Evolutionary conservation across 1,140 invertebrate species (phyloP).

Genomic region (Eciton burchellii): DNA sequence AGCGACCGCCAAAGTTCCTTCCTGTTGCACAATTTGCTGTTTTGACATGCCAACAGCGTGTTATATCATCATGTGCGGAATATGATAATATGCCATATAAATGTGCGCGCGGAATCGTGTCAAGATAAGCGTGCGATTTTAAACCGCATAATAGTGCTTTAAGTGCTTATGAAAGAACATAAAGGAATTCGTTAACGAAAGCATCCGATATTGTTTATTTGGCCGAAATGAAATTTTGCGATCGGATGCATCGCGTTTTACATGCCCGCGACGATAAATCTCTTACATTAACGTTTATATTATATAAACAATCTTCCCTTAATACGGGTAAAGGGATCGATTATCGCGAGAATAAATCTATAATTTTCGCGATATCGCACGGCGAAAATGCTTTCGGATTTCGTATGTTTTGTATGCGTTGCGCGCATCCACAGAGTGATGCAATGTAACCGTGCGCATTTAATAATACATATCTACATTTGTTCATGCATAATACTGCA

Average conservation of each 20-base stretch:
- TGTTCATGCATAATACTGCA: conserved; percentile 50
- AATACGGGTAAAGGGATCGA: no score
- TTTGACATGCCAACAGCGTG: conserved; percentile 1
- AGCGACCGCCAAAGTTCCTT: conserved; percentile 2
- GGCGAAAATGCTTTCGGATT: background rate
- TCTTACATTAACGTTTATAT: no score
- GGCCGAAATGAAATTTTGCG: background rate
- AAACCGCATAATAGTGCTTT: conserved; percentile 16
- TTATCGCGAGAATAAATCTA: background rate
- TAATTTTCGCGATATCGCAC: background rate
- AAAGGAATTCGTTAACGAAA: no score
- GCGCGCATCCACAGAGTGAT: background rate
- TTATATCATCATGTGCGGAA: conserved; percentile 10
- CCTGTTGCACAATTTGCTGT: background rate
- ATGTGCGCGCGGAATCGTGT: background rate
- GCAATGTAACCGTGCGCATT: conserved; percentile 21
- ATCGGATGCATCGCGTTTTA: background rate
- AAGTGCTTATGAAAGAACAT: no score
- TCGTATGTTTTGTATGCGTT: background rate
- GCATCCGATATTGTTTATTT: no score
- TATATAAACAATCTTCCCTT: no score
- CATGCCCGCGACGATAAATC: background rate
- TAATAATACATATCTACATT: conserved; percentile 45
- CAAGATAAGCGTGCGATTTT: background rate
- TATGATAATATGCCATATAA: conserved; percentile 5